A percentile compares a stretch with the other conserved stretches of the same genome.
These are phyloP conservation scores for Anser brachyrhynchus DNA, from an alignment of 2,113 vertebrate species.

Conservation along the genomic window DNA sequence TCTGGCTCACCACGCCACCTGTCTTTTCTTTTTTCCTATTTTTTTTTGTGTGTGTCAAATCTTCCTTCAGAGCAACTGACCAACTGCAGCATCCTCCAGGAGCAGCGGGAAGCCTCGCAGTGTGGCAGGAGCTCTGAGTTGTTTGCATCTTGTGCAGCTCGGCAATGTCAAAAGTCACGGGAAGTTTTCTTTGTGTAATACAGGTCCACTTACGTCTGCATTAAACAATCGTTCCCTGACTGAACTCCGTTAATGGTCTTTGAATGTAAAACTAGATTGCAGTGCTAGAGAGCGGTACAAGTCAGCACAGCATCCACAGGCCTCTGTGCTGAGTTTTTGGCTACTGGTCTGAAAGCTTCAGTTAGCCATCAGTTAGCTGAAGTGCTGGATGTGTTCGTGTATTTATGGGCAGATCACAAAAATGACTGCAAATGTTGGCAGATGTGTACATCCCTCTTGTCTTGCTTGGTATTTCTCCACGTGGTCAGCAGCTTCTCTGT, in stretches of 20 bases:
- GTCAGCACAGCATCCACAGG: neutral
- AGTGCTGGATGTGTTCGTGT: neutral
- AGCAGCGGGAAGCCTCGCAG: neutral
- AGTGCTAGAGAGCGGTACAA: neutral
- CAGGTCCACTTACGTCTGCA: neutral
- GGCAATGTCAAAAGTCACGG: neutral
- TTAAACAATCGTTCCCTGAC: neutral
- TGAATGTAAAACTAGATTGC: neutral
- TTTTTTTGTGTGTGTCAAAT: neutral
- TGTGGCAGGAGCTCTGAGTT: neutral
- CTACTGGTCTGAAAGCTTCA: neutral
- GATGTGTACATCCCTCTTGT: neutral
- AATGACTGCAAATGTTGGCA: neutral
- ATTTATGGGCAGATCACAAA: neutral
- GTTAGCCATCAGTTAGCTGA: neutral
- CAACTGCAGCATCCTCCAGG: neutral
- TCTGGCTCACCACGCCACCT: neutral
- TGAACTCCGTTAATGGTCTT: neutral
- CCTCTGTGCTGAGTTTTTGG: neutral
- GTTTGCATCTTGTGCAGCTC: neutral
- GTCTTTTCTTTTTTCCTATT: neutral
- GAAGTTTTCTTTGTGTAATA: neutral
- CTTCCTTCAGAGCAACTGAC: neutral
- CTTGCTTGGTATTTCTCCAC: neutral
- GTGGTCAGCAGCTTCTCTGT: neutral